phyloP scores from a whole-genome alignment of 2,113 vertebrate genomes.

The Hippocampus abdominalis region DNA sequence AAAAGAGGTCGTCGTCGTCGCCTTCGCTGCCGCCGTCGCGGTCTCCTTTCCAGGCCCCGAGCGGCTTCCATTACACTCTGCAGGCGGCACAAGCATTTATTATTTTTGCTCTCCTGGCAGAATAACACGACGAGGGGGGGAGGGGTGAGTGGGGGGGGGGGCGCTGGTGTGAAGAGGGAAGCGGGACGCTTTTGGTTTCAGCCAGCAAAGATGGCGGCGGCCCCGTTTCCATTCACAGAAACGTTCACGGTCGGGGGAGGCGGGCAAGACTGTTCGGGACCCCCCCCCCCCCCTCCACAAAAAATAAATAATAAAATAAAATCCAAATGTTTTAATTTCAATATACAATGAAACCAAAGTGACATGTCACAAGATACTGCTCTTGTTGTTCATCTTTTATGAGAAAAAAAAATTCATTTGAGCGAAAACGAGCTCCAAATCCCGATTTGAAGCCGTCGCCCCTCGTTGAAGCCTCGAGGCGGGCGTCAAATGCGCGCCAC shows the following conservation, averaged over 20 bases:
- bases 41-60: slow-evolving; percentile 36
- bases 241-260: slow-evolving; percentile 37
- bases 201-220: slow-evolving; percentile 26
- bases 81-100: slow-evolving; percentile 54
- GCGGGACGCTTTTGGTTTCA: slow-evolving; percentile 39
- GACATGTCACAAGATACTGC: too few relatives aligned
- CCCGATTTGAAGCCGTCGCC: too few relatives aligned
- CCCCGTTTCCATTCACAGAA: slow-evolving; percentile 53
- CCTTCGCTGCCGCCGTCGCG: background rate
- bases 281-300: too few relatives aligned
- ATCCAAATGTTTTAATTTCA: too few relatives aligned
- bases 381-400: too few relatives aligned
- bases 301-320: too few relatives aligned
- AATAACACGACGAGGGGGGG: slow-evolving; percentile 42
- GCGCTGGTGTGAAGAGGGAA: background rate
- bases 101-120: slow-evolving; percentile 57
- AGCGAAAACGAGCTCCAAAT: too few relatives aligned
- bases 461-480: too few relatives aligned
- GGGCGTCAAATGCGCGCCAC: too few relatives aligned
- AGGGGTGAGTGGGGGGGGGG: slow-evolving; percentile 8
- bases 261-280: slow-evolving; percentile 34
- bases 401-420: too few relatives aligned
- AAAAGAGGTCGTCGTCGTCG: slow-evolving; percentile 3
- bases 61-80: slow-evolving; percentile 51
- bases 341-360: too few relatives aligned